Conservation (phyloP, 2,888 invertebrate genomes). For the Pollenia labialis region DNA sequence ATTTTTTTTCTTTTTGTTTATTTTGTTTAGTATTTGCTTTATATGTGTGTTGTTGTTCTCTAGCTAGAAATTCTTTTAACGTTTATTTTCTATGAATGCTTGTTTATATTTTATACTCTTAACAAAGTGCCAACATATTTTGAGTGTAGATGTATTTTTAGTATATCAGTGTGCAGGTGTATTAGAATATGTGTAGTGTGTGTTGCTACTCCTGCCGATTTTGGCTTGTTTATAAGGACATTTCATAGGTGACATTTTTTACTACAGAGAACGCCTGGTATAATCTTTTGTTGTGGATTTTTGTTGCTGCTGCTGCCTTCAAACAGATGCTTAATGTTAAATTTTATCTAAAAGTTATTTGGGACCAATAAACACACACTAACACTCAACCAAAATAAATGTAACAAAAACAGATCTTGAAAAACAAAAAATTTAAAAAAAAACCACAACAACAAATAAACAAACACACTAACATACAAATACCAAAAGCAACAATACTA, state of each 20-base stretch:
- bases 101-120: constrained; percentile 33
- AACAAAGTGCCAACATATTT: not conserved
- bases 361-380: constrained; percentile 31
- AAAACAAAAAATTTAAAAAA: constrained; percentile 2
- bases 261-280: constrained; percentile 44
- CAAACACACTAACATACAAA: not conserved
- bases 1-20: constrained; percentile 1
- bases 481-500: constrained; percentile 26
- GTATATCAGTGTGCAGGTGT: constrained; percentile 5
- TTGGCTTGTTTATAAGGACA: constrained; percentile 7
- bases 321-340: constrained; percentile 79
- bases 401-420: constrained; percentile 23
- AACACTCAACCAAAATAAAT: not conserved
- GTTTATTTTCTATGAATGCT: constrained; percentile 19
- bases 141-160: not conserved
- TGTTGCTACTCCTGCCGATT: constrained; percentile 8
- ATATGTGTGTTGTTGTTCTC: constrained; percentile 49
- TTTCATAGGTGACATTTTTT: constrained; percentile 44
- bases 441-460: not conserved
- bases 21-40: constrained; percentile 28
- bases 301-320: constrained; percentile 73
- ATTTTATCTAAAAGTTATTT: constrained; percentile 76
- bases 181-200: not conserved
- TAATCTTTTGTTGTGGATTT: not conserved
- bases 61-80: constrained; percentile 51